phyloP scores from a whole-genome alignment of 1,140 invertebrate species.

The Callitettix versicolor region DNA sequence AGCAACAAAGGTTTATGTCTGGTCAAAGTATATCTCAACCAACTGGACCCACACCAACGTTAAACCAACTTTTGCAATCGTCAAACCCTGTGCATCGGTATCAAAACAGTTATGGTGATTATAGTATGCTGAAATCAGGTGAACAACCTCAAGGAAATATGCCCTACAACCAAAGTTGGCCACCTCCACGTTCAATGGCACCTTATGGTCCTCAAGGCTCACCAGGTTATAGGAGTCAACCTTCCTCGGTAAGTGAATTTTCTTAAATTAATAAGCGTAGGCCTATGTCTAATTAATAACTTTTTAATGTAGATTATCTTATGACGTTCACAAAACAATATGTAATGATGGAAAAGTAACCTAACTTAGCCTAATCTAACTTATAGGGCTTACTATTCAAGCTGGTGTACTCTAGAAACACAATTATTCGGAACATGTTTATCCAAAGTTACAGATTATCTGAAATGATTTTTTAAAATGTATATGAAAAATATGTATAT shows the following conservation, averaged over 20 bases:
- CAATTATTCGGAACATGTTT: too few species aligned
- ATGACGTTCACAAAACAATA: too few species aligned
- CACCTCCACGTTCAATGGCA: slow-evolving; percentile 33
- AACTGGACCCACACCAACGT: slow-evolving; percentile 77
- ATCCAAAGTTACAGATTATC: too few species aligned
- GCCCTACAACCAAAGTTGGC: slow-evolving; percentile 24
- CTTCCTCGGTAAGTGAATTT: slow-evolving; percentile 25
- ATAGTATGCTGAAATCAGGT: slow-evolving; percentile 31
- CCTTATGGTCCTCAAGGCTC: slow-evolving; percentile 40
- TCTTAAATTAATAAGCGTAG: slow-evolving; percentile 2
- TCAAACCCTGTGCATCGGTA: slow-evolving; percentile 50
- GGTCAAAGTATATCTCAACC: slow-evolving; percentile 58
- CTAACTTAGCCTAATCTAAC: too few species aligned
- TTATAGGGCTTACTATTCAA: too few species aligned
- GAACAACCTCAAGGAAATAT: slow-evolving; percentile 22
- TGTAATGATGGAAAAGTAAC: too few species aligned
- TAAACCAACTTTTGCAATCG: slow-evolving; percentile 79
- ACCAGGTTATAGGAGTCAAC: slow-evolving; percentile 25
- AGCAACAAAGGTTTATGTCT: slow-evolving; percentile 40
- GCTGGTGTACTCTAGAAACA: too few species aligned
- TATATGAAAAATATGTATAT: too few species aligned
- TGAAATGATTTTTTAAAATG: too few species aligned
- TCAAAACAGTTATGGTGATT: slow-evolving; percentile 38
- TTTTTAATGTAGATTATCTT: too few species aligned
- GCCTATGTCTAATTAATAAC: too few species aligned